These are phyloP conservation scores for Pristionchus pacificus DNA, from an alignment of 1,140 invertebrate species.

Conservation along the genomic window DNA sequence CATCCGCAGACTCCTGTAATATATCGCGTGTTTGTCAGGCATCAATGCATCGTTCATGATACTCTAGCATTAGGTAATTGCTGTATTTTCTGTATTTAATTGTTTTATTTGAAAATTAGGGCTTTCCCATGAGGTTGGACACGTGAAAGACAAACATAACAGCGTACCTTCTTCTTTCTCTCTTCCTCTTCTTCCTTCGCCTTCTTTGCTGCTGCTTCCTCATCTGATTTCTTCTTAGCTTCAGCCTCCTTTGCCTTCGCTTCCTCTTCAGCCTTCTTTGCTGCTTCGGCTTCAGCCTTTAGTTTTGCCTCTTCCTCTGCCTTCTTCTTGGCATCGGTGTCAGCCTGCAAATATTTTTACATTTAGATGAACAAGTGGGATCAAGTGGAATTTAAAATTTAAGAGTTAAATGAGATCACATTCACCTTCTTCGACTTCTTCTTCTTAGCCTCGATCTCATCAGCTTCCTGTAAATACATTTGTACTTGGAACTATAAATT, in stretches of 20 bases:
- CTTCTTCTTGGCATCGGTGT: background rate
- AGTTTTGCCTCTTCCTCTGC: background rate
- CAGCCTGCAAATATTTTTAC: too few species aligned
- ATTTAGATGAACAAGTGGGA: too few species aligned
- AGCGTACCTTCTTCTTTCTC: background rate
- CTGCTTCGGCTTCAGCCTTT: background rate
- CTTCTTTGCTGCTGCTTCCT: background rate
- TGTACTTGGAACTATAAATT: too few species aligned
- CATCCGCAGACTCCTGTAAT: background rate
- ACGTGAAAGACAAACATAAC: too few species aligned
- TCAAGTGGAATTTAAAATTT: too few species aligned
- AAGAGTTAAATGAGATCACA: too few species aligned
- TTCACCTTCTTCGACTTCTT: conserved; percentile 12
- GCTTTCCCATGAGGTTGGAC: too few species aligned
- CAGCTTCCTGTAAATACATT: background rate
- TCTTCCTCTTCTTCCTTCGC: conserved; percentile 4
- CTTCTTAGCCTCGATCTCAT: background rate
- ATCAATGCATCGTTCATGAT: too few species aligned
- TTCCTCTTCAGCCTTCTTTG: background rate
- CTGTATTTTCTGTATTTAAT: too few species aligned
- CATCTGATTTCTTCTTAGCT: background rate
- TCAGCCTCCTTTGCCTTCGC: background rate
- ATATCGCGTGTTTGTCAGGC: too few species aligned
- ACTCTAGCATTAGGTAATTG: too few species aligned
- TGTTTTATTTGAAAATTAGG: too few species aligned